A percentile compares a stretch with the other conserved stretches of the same genome.
These are phyloP conservation scores for Rhinolophus sinicus DNA, from an alignment of 2,113 vertebrate genomes.

Conservation along the genomic window DNA sequence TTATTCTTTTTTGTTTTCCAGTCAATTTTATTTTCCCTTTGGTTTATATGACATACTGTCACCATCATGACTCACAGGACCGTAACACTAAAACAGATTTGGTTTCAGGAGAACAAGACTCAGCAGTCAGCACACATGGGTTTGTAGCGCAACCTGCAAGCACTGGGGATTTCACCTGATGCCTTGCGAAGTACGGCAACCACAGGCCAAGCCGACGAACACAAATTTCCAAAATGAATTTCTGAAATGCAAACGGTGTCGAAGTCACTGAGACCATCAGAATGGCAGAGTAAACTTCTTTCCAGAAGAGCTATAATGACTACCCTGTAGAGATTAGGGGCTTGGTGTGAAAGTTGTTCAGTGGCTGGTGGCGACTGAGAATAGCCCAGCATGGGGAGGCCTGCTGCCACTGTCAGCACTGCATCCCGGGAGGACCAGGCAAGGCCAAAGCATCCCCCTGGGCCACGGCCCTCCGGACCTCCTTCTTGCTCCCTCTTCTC, in stretches of 20 bases:
- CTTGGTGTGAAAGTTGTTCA: rapidly evolving
- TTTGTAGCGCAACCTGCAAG: too few relatives aligned
- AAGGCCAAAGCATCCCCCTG: too few relatives aligned
- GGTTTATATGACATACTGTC: not conserved
- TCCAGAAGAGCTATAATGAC: not conserved
- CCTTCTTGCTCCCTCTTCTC: not conserved
- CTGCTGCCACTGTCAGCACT: rapidly evolving
- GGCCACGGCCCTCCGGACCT: rapidly evolving
- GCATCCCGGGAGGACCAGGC: not conserved
- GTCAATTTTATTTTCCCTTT: not conserved
- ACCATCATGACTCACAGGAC: not conserved
- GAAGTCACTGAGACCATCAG: not conserved
- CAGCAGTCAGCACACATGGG: not conserved
- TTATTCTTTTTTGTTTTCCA: not conserved
- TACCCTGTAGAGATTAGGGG: not conserved
- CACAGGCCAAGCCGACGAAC: rapidly evolving
- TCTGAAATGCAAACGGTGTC: not conserved
- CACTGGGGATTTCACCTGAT: rapidly evolving
- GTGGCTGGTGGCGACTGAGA: rapidly evolving
- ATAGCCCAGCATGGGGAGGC: rapidly evolving
- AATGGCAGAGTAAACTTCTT: not conserved
- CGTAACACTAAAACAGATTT: not conserved
- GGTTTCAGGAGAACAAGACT: not conserved
- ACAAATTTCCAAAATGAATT: not conserved
- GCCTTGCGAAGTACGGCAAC: not conserved